Percentiles rank a stretch among this genome's conserved stretches.
These are phyloP conservation scores for Amiota communis DNA, from an alignment of 2,888 invertebrate species.

Conservation along the genomic window DNA sequence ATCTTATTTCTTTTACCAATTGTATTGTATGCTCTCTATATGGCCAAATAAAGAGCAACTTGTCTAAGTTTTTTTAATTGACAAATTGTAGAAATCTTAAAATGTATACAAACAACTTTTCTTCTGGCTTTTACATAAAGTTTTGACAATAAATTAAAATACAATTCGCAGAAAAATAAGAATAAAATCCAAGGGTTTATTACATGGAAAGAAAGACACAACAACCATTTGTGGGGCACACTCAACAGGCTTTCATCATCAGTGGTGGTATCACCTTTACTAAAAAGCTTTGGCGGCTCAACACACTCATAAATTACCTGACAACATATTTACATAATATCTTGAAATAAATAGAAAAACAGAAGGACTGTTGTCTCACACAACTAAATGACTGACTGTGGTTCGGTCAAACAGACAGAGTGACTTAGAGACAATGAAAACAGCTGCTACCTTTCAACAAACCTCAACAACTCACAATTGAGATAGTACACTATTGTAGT, in stretches of 20 bases:
- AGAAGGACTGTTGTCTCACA: background rate
- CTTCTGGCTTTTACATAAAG: too few relatives aligned
- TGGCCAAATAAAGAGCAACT: too few relatives aligned
- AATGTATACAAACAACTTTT: too few relatives aligned
- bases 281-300: background rate
- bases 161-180: too few relatives aligned
- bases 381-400: background rate
- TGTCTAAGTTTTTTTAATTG: too few relatives aligned
- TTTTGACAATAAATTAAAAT: too few relatives aligned
- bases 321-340: slow-evolving; percentile 22
- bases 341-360: background rate
- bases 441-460: slow-evolving; percentile 8
- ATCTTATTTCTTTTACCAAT: too few relatives aligned
- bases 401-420: background rate
- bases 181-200: too few relatives aligned
- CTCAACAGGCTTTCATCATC: slow-evolving; percentile 10
- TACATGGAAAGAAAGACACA: too few relatives aligned
- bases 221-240: background rate
- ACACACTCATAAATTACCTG: slow-evolving; percentile 14
- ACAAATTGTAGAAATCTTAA: too few relatives aligned
- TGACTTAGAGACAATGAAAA: background rate
- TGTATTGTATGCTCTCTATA: too few relatives aligned
- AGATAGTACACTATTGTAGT: background rate
- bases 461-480: slow-evolving; percentile 11
- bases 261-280: background rate